These are phyloP conservation scores for Drosophila barbarae DNA, from an alignment of 2,888 invertebrate species.

Conservation along the genomic window DNA sequence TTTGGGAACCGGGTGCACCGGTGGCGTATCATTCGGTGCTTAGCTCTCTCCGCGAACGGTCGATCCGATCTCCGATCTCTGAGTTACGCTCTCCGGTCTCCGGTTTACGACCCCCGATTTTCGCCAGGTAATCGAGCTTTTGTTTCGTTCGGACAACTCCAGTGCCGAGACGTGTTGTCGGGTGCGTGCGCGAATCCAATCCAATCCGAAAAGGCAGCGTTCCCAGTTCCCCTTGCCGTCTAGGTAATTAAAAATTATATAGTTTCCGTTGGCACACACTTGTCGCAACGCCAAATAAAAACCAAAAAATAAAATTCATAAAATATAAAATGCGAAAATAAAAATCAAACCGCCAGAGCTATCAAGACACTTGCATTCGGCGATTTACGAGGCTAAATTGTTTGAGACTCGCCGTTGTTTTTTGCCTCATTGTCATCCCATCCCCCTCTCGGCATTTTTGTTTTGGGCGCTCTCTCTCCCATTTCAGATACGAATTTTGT, in stretches of 20 bases:
- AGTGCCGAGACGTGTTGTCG: slow-evolving; percentile 33
- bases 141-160: slow-evolving; percentile 35
- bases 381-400: slow-evolving; percentile 41
- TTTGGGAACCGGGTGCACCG: slow-evolving; percentile 55
- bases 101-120: slow-evolving; percentile 31
- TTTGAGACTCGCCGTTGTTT: slow-evolving; percentile 20
- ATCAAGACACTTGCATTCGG: slow-evolving; percentile 38
- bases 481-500: slow-evolving; percentile 32
- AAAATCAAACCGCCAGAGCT: slow-evolving; percentile 45
- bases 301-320: background rate
- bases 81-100: slow-evolving; percentile 18
- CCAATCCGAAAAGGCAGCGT: slow-evolving; percentile 22
- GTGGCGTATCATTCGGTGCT: slow-evolving; percentile 76
- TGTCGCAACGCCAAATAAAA: slow-evolving; percentile 8
- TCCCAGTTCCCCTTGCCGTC: slow-evolving; percentile 38
- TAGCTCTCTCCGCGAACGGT: slow-evolving; percentile 79
- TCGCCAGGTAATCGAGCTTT: slow-evolving; percentile 47
- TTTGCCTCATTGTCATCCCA: slow-evolving; percentile 34
- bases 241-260: slow-evolving; percentile 69
- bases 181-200: slow-evolving; percentile 36
- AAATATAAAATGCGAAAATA: slow-evolving; percentile 27
- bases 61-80: slow-evolving; percentile 36
- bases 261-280: slow-evolving; percentile 34
- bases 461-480: slow-evolving; percentile 41
- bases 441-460: slow-evolving; percentile 17